Evolutionary conservation across 2,888 invertebrate genomes (phyloP), one percentile per base, ranked within the genome.

Genomic region (Tachystola acroxantha): DNA sequence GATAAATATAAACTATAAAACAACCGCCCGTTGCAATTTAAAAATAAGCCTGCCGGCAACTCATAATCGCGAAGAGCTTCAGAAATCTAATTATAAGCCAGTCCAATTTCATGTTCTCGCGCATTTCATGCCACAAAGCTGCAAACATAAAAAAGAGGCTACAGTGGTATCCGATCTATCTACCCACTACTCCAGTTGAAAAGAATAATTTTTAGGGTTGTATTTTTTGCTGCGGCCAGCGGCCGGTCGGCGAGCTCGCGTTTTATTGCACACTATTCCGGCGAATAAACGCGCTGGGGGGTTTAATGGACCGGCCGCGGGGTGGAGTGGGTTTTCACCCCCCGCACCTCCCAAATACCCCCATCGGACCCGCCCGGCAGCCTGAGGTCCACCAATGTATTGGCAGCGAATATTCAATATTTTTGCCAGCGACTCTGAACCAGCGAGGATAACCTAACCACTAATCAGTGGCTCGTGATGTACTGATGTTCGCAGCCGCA

Each of bases 251-350:
- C 27, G 19, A 63, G 66, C 61, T 62, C 71, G 70, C 74, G 68
- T 81, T 84, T 82, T 82, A 84, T 81, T 82, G 79, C 84, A 65
- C 77, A 78, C 84, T 81, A 84, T 81, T 76, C 80, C 77, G 70
- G 65, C 68, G 75, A 77, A 82, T 82, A 82, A 81, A 79, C 77
- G 74, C 63, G 69, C 45, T 24, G 40, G 48, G 30, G 55, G 55
- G 70, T 58, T 69, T 81, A 81, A 81, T 79, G 80, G 80, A 77
- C 72, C 64, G 59, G 48, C 47, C 54, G 62, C 42, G 35, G 32
- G 36, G 52, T 46, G 43, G 39, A 37, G 32, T 31, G 31, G 39
- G 37, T 32, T 27, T 7, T 6, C 27, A 3, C 34, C 50, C 51
- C 43, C 47, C 48, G 2, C 24, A 24, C 7, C 5, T 7, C 9